Evolutionary conservation across 2,888 invertebrate genomes (phyloP).

Genomic region (Teleogryllus oceanicus): DNA sequence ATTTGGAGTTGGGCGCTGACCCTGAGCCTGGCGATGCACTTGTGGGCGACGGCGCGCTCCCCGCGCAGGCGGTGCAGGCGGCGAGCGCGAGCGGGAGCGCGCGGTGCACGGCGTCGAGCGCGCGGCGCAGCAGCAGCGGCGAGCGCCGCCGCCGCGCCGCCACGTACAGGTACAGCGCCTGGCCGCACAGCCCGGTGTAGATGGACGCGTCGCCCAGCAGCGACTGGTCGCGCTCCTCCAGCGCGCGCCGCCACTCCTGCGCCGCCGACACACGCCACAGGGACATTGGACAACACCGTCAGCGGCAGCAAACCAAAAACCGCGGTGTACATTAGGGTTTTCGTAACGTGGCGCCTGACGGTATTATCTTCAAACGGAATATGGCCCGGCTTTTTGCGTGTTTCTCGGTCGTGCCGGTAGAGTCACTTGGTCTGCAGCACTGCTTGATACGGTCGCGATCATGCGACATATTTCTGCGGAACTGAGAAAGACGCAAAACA

Average conservation of each 20-base stretch:
- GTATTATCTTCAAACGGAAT: too few species aligned
- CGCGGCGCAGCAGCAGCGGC: neutral
- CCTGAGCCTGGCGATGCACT: conserved; percentile 54
- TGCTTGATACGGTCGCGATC: too few species aligned
- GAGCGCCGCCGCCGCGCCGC: neutral
- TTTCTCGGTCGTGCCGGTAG: too few species aligned
- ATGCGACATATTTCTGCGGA: too few species aligned
- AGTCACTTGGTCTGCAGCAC: too few species aligned
- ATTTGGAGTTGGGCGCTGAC: neutral
- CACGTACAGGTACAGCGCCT: neutral
- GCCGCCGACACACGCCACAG: too few species aligned
- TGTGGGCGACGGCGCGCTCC: conserved; percentile 52
- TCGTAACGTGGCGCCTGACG: too few species aligned
- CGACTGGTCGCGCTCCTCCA: neutral
- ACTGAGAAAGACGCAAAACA: too few species aligned
- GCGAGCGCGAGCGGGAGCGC: conserved; percentile 58
- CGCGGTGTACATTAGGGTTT: too few species aligned
- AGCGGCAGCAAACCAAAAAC: too few species aligned
- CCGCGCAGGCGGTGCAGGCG: conserved; percentile 58
- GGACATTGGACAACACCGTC: too few species aligned
- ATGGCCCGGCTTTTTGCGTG: too few species aligned
- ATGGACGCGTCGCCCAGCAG: neutral
- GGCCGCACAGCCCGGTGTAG: neutral
- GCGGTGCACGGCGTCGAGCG: conserved; percentile 26
- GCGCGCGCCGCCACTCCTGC: neutral